A percentile compares a stretch with the other conserved stretches of the same genome.
Evolutionary conservation across 1,140 invertebrate genomes (phyloP).

Genomic region (Diplogasteroides magnus): DNA sequence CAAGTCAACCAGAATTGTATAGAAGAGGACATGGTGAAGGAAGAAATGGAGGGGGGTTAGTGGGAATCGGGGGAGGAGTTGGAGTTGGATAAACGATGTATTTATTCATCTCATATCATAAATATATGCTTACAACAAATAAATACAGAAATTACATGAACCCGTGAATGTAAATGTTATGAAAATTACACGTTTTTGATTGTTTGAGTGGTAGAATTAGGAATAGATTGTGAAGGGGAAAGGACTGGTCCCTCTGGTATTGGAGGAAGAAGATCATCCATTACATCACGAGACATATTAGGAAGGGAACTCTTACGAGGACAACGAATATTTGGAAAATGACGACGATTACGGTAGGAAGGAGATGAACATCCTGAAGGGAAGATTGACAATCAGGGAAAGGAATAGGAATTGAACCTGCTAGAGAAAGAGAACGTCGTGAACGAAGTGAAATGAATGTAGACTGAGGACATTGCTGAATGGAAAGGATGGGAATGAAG

Average conservation of each 20-base stretch:
- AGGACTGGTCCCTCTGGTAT: not conserved
- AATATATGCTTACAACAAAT: no score
- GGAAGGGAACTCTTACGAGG: not conserved
- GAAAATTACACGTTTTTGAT: no score
- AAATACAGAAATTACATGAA: no score
- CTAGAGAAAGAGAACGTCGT: not conserved
- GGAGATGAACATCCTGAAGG: not conserved
- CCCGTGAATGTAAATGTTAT: no score
- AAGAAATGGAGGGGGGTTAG: conserved; percentile 31
- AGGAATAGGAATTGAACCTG: not conserved
- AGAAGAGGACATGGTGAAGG: conserved; percentile 32
- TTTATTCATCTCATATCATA: not conserved
- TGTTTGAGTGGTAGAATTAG: no score
- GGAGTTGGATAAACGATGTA: conserved; percentile 20
- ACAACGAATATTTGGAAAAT: not conserved
- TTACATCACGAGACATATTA: not conserved
- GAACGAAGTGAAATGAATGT: not conserved
- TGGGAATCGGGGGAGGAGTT: conserved; percentile 36
- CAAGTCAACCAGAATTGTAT: conserved; percentile 29
- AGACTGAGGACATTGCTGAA: not conserved
- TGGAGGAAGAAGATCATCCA: not conserved
- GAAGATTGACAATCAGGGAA: not conserved
- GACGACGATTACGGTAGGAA: not conserved
- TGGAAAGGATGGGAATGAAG: not conserved
- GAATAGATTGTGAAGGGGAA: not conserved